Percentiles rank a stretch among this genome's conserved stretches.
Evolutionary conservation across 2,888 invertebrate genomes (phyloP).

Genomic region (Andrena haemorrhoa): DNA sequence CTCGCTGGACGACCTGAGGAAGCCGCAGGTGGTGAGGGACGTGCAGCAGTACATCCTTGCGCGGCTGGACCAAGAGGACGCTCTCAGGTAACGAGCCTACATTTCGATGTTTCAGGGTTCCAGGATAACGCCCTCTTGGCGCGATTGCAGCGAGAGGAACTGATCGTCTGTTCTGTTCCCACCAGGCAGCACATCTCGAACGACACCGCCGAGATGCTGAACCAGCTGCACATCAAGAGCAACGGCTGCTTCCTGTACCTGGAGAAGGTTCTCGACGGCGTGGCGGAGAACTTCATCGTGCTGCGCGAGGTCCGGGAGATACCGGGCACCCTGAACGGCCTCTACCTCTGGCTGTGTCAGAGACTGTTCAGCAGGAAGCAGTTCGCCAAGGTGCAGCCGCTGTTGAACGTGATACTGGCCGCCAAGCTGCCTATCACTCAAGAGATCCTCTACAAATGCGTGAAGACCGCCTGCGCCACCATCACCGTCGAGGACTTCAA

Average conservation of each 20-base stretch:
- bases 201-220: constrained; percentile 97
- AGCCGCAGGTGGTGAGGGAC: constrained; percentile 95
- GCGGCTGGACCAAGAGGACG: constrained; percentile 95
- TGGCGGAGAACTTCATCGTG: constrained; percentile 96
- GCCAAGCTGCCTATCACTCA: constrained; percentile 94
- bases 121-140: background rate
- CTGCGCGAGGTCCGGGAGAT: constrained; percentile 96
- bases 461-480: constrained; percentile 91
- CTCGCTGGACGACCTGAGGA: constrained; percentile 95
- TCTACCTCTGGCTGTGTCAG: constrained; percentile 98
- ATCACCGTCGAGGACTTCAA: constrained; percentile 93
- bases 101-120: background rate
- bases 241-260: constrained; percentile 95
- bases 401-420: constrained; percentile 95
- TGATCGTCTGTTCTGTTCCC: background rate
- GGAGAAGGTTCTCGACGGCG: constrained; percentile 95
- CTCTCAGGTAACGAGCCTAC: constrained; percentile 85
- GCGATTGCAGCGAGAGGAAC: background rate
- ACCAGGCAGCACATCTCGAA: constrained; percentile 93
- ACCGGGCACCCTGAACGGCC: constrained; percentile 96
- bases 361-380: constrained; percentile 95
- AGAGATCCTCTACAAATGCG: constrained; percentile 92
- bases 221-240: constrained; percentile 97
- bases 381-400: constrained; percentile 93
- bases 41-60: constrained; percentile 98